Evolutionary conservation across 1,140 invertebrate genomes (phyloP).

Genomic region (Mylabris phalerata): DNA sequence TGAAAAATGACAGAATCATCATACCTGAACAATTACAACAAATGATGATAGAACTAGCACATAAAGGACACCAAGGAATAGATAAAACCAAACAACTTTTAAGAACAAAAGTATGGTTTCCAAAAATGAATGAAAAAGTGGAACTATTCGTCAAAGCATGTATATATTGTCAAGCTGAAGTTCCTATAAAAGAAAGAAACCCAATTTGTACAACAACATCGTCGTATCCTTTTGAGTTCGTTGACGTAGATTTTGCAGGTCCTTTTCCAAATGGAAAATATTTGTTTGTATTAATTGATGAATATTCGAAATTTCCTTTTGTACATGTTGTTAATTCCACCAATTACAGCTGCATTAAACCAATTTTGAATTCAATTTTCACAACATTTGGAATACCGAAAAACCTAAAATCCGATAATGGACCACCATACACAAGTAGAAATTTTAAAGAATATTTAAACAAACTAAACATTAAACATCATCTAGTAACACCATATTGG

Average conservation of each 20-base stretch:
- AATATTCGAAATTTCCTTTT: slow-evolving; percentile 9
- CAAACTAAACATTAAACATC: neutral
- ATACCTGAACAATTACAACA: slow-evolving; percentile 39
- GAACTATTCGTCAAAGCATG: slow-evolving; percentile 24
- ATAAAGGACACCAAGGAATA: slow-evolving; percentile 32
- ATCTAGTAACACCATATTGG: slow-evolving; percentile 8
- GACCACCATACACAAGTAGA: slow-evolving; percentile 31
- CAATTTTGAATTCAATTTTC: slow-evolving; percentile 7
- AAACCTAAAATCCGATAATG: slow-evolving; percentile 35
- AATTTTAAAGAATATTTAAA: slow-evolving; percentile 28
- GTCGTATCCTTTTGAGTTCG: neutral
- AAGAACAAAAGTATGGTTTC: slow-evolving; percentile 35
- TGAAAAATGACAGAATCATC: slow-evolving; percentile 26
- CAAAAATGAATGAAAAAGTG: slow-evolving; percentile 27
- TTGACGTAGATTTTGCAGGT: slow-evolving; percentile 14
- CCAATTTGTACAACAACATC: slow-evolving; percentile 1
- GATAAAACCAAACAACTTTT: slow-evolving; percentile 32
- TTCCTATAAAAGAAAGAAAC: neutral
- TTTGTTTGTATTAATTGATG: slow-evolving; percentile 8
- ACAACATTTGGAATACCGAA: slow-evolving; percentile 26
- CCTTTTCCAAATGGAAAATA: slow-evolving; percentile 17
- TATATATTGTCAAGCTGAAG: slow-evolving; percentile 9
- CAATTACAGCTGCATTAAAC: neutral
- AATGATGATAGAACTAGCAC: slow-evolving; percentile 17
- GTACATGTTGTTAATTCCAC: slow-evolving; percentile 3